Percentiles rank a stretch among this genome's conserved stretches.
Conservation (phyloP, 2,113 vertebrate species). For the Isurus oxyrinchus region DNA sequence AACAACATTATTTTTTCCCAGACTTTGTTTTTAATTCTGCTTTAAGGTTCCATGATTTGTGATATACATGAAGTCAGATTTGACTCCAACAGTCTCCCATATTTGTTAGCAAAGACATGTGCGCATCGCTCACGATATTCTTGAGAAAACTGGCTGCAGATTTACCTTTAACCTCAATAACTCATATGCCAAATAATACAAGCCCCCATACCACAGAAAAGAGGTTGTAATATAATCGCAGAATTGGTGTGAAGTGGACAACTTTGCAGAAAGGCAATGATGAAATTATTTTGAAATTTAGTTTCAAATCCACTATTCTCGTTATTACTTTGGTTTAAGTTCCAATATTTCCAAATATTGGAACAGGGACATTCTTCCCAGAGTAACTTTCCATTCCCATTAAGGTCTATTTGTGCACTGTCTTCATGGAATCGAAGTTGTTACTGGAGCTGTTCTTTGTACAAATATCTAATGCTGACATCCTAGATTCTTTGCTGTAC, state of each 20-base stretch:
- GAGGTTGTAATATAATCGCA: too few relatives aligned
- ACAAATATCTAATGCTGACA: neutral
- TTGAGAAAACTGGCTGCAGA: too few relatives aligned
- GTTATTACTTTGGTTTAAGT: neutral
- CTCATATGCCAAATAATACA: too few relatives aligned
- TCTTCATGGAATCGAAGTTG: neutral
- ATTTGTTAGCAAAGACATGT: too few relatives aligned
- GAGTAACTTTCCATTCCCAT: neutral
- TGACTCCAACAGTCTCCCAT: too few relatives aligned
- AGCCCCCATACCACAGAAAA: too few relatives aligned
- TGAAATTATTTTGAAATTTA: neutral
- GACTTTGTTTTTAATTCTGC: neutral
- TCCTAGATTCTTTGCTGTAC: neutral
- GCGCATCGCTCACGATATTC: too few relatives aligned
- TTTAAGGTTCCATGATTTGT: neutral
- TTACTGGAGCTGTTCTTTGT: neutral
- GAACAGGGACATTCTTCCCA: neutral
- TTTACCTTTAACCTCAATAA: too few relatives aligned
- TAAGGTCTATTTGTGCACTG: neutral
- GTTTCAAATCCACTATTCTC: neutral
- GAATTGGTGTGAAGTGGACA: too few relatives aligned
- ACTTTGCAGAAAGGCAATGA: neutral
- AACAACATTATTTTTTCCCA: too few relatives aligned
- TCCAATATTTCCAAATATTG: neutral
- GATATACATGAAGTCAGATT: neutral